Evolutionary conservation across 2,888 invertebrate species (phyloP).

Genomic region (Sphecodes monilicornis): DNA sequence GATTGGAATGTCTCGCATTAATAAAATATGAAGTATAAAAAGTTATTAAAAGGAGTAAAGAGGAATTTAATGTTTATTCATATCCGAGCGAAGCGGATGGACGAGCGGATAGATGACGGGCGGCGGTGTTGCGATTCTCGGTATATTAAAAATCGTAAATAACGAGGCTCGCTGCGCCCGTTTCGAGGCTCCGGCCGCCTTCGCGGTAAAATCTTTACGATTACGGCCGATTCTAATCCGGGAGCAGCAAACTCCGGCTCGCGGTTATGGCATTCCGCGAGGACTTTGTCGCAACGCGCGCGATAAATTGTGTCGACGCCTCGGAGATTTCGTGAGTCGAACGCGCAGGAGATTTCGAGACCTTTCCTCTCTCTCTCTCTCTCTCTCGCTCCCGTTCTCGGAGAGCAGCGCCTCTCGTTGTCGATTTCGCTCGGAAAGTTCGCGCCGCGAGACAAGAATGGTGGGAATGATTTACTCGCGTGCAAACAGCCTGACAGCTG

Average conservation of each 20-base stretch:
- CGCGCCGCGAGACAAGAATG: not conserved
- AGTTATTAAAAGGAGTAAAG: constrained; percentile 80
- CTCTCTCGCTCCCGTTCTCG: not conserved
- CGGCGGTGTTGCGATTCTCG: constrained; percentile 53
- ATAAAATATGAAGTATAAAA: constrained; percentile 82
- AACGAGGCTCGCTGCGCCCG: constrained; percentile 49
- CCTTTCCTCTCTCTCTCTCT: not conserved
- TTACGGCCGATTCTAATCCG: constrained; percentile 69
- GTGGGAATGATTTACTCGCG: constrained; percentile 38
- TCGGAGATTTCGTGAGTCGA: constrained; percentile 8
- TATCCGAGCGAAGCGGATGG: constrained; percentile 61
- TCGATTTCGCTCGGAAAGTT: not conserved
- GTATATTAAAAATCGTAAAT: constrained; percentile 73
- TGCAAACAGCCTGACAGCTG: constrained; percentile 16
- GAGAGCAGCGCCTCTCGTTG: not conserved
- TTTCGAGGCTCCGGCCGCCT: constrained; percentile 8
- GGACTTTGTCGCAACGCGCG: not conserved
- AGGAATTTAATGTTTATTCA: constrained; percentile 81
- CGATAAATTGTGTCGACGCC: constrained; percentile 5
- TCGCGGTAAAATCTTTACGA: constrained; percentile 62
- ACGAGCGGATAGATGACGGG: constrained; percentile 24
- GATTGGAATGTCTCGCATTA: constrained; percentile 80
- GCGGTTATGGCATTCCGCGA: not conserved
- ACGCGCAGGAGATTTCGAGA: not conserved
- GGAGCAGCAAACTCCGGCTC: constrained; percentile 54